phyloP scores from a whole-genome alignment of 2,888 invertebrate species.

The Tortricodes alternella region DNA sequence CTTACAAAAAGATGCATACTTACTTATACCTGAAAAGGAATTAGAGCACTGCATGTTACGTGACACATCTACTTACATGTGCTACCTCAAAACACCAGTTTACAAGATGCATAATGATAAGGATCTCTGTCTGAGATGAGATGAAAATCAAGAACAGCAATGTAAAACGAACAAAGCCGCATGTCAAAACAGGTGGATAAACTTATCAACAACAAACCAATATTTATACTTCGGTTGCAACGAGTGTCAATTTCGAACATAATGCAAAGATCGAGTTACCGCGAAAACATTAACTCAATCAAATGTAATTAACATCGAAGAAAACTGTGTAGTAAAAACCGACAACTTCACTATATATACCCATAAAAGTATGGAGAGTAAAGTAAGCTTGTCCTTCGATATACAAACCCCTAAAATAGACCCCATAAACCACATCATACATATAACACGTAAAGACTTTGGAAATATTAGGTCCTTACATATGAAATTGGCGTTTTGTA shows the following conservation, averaged over 20 bases:
- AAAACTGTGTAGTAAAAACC: neutral
- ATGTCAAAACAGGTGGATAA: neutral
- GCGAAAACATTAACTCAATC: neutral
- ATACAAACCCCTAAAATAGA: neutral
- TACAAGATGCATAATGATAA: neutral
- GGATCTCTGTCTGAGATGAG: neutral
- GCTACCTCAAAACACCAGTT: neutral
- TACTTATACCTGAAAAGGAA: neutral
- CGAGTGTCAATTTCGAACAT: neutral
- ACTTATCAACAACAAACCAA: neutral
- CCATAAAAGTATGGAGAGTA: no score
- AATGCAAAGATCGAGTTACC: neutral
- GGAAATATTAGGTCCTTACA: no score
- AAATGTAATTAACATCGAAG: neutral
- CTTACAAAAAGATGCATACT: neutral
- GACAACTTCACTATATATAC: neutral
- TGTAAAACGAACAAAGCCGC: neutral
- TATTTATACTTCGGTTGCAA: neutral
- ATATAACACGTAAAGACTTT: neutral
- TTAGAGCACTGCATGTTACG: neutral
- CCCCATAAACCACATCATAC: slow-evolving; percentile 1
- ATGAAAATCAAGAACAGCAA: neutral
- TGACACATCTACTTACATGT: neutral
- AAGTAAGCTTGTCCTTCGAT: no score
- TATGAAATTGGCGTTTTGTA: no score